phyloP scores from a whole-genome alignment of 2,797 vertebrate species.

The Gila robusta region DNA sequence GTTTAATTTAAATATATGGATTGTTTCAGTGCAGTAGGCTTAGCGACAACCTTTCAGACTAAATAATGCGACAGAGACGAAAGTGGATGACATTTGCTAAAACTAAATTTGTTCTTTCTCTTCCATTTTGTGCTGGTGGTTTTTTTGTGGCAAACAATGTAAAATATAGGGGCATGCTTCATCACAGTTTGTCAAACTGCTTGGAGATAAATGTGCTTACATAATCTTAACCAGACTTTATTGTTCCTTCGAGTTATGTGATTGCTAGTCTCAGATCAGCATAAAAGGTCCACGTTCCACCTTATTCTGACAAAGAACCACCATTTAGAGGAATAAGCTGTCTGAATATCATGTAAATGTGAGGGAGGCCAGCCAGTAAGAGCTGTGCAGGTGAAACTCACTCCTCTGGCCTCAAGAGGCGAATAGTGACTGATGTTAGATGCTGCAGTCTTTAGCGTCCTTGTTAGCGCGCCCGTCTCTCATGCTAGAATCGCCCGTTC shows the following conservation, averaged over 20 bases:
- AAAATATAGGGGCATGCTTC: not conserved
- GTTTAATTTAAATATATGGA: slow-evolving; percentile 55
- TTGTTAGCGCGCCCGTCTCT: not conserved
- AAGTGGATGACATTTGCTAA: slow-evolving; percentile 17
- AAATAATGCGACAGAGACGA: slow-evolving; percentile 19
- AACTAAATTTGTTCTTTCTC: slow-evolving; percentile 24
- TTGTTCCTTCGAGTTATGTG: not conserved
- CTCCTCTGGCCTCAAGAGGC: not conserved
- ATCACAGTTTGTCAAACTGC: not conserved
- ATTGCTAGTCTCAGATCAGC: slow-evolving; percentile 5
- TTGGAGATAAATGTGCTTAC: slow-evolving; percentile 4
- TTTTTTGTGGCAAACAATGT: not conserved
- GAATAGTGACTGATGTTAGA: too few relatives aligned
- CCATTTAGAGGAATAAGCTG: not conserved
- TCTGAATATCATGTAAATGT: not conserved
- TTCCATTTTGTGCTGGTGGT: not conserved
- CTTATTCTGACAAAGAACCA: not conserved
- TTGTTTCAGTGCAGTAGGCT: slow-evolving; percentile 47
- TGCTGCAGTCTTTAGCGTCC: not conserved
- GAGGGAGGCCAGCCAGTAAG: not conserved
- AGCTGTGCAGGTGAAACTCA: not conserved
- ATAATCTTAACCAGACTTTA: not conserved
- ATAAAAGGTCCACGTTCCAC: slow-evolving; percentile 2
- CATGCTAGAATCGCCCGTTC: not conserved
- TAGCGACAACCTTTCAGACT: slow-evolving; percentile 37